Percentiles rank a stretch among this genome's conserved stretches.
These are phyloP conservation scores for Parnassius orleans DNA, from an alignment of 2,888 invertebrate genomes.

Conservation along the genomic window DNA sequence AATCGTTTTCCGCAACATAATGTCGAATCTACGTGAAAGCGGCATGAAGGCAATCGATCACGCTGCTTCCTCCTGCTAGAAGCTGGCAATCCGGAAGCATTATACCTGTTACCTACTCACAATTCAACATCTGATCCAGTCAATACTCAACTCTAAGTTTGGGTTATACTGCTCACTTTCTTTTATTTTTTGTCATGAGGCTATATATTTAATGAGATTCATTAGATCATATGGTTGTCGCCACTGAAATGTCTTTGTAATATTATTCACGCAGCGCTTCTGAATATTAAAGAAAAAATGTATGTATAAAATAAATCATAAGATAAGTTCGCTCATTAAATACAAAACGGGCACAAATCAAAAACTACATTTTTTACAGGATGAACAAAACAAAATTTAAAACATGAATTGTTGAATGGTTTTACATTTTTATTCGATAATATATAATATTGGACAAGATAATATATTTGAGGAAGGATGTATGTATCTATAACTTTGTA, in stretches of 20 bases:
- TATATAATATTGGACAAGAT: too few species aligned
- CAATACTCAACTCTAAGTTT: slow-evolving; percentile 5
- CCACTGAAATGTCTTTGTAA: background rate
- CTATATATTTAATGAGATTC: background rate
- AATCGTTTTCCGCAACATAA: background rate
- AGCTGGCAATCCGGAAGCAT: slow-evolving; percentile 12
- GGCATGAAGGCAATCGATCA: slow-evolving; percentile 15
- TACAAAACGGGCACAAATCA: too few species aligned
- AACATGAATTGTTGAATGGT: too few species aligned
- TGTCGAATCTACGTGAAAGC: slow-evolving; percentile 1
- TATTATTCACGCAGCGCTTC: too few species aligned
- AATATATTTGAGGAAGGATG: too few species aligned
- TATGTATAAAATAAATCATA: too few species aligned
- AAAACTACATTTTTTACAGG: too few species aligned
- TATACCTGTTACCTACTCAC: slow-evolving; percentile 11
- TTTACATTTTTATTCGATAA: too few species aligned
- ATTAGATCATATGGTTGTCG: background rate
- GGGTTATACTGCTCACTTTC: slow-evolving; percentile 4
- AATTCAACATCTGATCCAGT: background rate
- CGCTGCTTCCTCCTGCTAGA: slow-evolving; percentile 2
- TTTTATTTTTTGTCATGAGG: background rate
- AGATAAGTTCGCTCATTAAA: too few species aligned
- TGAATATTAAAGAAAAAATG: too few species aligned
- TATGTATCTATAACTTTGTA: too few species aligned
- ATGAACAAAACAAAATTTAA: too few species aligned